Conservation (phyloP, 2,797 vertebrate species). For the Ctenochaetus hawaiiensis region DNA sequence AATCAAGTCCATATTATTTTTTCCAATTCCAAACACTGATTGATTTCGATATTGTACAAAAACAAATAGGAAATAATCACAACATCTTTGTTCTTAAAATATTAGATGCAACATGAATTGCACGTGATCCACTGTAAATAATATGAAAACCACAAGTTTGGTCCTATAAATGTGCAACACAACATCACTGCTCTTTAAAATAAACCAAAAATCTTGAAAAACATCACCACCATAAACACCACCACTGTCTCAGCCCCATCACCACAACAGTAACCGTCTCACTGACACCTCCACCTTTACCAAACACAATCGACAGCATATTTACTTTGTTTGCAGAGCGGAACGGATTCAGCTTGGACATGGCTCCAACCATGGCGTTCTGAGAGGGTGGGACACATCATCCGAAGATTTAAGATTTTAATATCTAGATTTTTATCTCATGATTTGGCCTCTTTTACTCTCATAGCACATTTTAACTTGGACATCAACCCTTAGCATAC, state of each 20-base stretch:
- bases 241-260: not conserved
- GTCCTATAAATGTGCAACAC: not conserved
- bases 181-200: not conserved
- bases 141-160: not conserved
- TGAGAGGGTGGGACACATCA: slow-evolving; percentile 33
- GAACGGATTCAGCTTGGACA: slow-evolving; percentile 66
- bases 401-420: not conserved
- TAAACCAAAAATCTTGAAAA: not conserved
- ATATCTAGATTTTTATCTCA: not conserved
- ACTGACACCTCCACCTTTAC: slow-evolving; percentile 18
- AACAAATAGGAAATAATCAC: not conserved
- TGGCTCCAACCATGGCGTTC: slow-evolving; percentile 52
- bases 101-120: not conserved
- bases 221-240: not conserved
- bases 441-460: too few relatives aligned
- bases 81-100: not conserved
- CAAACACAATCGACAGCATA: slow-evolving; percentile 12
- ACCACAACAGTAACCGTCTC: not conserved
- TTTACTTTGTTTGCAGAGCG: slow-evolving; percentile 67
- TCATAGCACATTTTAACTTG: too few relatives aligned
- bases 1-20: not conserved
- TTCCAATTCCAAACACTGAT: not conserved
- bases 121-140: not conserved
- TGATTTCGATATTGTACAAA: not conserved
- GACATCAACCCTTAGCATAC: too few relatives aligned